Evolutionary conservation across 2,797 vertebrate genomes (phyloP).

Genomic region (Petrocephalus sullivani): DNA sequence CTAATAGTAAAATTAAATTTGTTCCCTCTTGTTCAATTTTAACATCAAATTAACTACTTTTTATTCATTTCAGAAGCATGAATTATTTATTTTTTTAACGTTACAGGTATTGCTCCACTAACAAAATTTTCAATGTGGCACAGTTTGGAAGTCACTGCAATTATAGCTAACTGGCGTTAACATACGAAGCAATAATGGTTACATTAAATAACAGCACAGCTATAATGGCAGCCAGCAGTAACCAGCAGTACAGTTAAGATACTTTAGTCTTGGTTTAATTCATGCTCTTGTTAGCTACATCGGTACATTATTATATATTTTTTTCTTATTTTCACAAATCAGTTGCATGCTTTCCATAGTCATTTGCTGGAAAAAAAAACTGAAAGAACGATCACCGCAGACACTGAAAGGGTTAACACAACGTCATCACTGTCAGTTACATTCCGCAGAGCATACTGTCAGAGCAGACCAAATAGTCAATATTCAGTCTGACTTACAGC

Average conservation of each 20-base stretch:
- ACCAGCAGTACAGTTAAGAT: not conserved
- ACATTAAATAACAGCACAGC: not conserved
- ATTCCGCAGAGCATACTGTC: not conserved
- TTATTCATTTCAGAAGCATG: not conserved
- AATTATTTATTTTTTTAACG: not conserved
- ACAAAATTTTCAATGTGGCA: not conserved
- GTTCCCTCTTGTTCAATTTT: not conserved
- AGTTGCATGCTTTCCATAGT: not conserved
- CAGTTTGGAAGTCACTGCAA: not conserved
- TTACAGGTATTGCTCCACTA: not conserved
- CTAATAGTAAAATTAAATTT: not conserved
- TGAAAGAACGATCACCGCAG: not conserved
- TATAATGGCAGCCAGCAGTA: not conserved
- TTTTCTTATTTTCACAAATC: not conserved
- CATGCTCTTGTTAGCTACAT: not conserved
- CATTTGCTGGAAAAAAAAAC: not conserved
- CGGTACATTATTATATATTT: not conserved
- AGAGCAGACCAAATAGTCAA: not conserved
- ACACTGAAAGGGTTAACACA: not conserved
- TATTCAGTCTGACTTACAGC: not conserved
- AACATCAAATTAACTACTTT: not conserved
- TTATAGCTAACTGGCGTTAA: not conserved
- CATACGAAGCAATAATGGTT: not conserved
- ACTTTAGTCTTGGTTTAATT: not conserved
- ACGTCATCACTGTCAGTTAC: not conserved